Evolutionary conservation across 1,140 invertebrate species (phyloP), one percentile per base, ranked within the genome.

Genomic region (Drosophila ogumai): DNA sequence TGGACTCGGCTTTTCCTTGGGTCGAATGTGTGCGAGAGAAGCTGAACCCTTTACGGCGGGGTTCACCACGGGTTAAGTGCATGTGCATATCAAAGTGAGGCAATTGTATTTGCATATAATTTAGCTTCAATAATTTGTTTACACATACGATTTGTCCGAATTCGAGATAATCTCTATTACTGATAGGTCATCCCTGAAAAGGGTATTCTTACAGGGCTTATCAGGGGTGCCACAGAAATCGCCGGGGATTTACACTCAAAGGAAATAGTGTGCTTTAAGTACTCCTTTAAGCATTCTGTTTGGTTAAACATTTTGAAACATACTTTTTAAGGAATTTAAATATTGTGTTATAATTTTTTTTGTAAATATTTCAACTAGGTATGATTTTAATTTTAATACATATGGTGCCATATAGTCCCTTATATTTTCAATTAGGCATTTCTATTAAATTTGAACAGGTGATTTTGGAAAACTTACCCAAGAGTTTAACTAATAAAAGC

Each of bases 401-500:
- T 15, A 9, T 13, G 3, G 4, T 10, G 8, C 12, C 0, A 3
- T 46, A 44, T 6, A 1, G 5, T 46, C 22, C 1, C 22, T 22
- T 22, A 1, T 22, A 15, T 7, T 15, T 15, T 28, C 8, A 15
- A 25, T 4, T 25, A 28, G 25, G 0, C 25, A 6, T 28, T 6
- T 28, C 25, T 6, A 28, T 3, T 3, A 4, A 13, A 34, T 60
- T 10, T 40, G 1, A n/a, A 3, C 3, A 34, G 1, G 0, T 3
- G 6, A 34, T 59, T 17, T 17, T 12, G 10, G 34, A 1, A 34
- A 38, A 79, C 82, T 86, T 72, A 86, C 82, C 82, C 82, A 78
- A 77, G 50, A 64, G 68, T 67, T 78, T 50, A 69, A 64, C 64
- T 46, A 54, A 36, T 71, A 75, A 86, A 71, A 81, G 40, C 69